Evolutionary conservation across 2,113 vertebrate species (phyloP), one percentile per base, ranked within the genome.

Genomic region (Echinops telfairi): DNA sequence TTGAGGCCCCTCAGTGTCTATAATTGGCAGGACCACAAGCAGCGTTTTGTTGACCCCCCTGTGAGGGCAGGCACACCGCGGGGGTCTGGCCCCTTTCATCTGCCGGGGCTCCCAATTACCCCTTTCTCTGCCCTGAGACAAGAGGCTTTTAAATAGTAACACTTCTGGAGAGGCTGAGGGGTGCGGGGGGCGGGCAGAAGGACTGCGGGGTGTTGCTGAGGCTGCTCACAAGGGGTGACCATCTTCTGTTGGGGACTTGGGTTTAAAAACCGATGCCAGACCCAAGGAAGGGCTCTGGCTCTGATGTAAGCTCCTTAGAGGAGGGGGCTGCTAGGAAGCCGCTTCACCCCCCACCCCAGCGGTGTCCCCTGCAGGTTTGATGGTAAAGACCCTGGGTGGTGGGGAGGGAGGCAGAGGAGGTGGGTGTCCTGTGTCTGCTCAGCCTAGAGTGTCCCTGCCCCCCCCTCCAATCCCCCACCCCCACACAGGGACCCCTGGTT

Each of bases 1-100:
- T 81, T 0, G 86, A 0, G 58, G 86, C 82, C 92, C 97, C 97
- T 95, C 84, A 68, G 97, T 75, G 95, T 90, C 94, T 94, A 53
- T 97, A 98, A 98, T 97, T 98, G 98, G 98, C 98, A 97, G 96
- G 95, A 94, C 97, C 97, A 98, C 98, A 98, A 97, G 97, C 94
- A 97, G 91, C 92, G 95, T 98, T 98, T 98, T 98, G 97, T 98
- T 98, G 98, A 96, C 97, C 97, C 95, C 96, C 97, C 95, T 88
- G 95, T 85, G 95, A 95, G 94, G 89, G 84, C 86, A 95, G 97
- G 91, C 96, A 81, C 82, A 90, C 80, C 94, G 88, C 95, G 95
- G 83, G 95, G 81, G 89, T 87, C 95, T 86, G 94, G 95, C 92
- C 83, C 96, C 95, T 98, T 98, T 98, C 95, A 98, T 97, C 96